Evolutionary conservation across 1,140 invertebrate species (phyloP).

Genomic region (Oreohelix idahoensis): DNA sequence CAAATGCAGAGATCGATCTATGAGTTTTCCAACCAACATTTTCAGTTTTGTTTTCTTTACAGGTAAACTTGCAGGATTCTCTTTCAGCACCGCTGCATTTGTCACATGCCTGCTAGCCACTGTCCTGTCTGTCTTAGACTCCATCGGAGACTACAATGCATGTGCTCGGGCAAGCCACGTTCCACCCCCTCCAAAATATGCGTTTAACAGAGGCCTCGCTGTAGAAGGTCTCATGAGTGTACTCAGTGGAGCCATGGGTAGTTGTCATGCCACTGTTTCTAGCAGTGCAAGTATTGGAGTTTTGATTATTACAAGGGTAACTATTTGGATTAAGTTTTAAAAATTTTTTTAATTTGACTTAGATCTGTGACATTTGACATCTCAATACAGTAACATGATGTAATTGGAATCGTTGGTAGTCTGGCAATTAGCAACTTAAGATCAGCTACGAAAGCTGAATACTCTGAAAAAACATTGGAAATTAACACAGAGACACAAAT

Average conservation of each 20-base stretch:
- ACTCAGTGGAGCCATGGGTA: conserved; percentile 85
- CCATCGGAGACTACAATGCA: conserved; percentile 69
- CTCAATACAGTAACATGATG: no score
- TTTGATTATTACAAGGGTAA: conserved; percentile 80
- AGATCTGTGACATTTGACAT: no score
- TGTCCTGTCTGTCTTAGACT: conserved; percentile 64
- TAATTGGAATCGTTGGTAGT: no score
- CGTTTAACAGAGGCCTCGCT: conserved; percentile 76
- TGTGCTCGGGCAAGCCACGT: conserved; percentile 49
- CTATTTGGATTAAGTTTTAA: no score
- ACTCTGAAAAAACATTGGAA: no score
- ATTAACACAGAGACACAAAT: no score
- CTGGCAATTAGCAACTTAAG: no score
- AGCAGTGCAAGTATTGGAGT: conserved; percentile 89
- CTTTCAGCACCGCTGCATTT: conserved; percentile 53
- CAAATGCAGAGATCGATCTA: neutral
- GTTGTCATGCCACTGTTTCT: conserved; percentile 86
- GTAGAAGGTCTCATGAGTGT: conserved; percentile 88
- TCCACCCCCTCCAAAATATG: conserved; percentile 56
- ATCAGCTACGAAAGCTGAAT: no score
- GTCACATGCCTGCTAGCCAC: conserved; percentile 59
- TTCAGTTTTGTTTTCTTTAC: neutral
- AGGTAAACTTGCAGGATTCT: neutral
- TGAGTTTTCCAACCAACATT: neutral
- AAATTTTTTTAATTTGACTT: no score